Evolutionary conservation across 2,113 vertebrate genomes (phyloP), one percentile per base, ranked within the genome.

Genomic region (Gymnobelideus leadbeateri): DNA sequence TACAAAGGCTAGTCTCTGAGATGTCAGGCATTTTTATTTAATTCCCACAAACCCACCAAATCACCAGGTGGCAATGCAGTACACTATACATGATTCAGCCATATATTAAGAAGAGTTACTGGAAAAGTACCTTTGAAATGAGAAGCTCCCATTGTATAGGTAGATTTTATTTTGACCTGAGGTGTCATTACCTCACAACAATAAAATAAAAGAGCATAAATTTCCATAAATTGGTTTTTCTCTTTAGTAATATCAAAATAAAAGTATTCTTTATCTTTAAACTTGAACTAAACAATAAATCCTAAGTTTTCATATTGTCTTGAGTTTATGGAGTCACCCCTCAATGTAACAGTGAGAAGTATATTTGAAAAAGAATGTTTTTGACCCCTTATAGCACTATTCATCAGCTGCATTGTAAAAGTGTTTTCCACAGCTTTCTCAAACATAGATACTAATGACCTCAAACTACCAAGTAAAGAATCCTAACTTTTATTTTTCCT

Each of bases 401-500:
- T 49, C 90, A 94, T 94, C 91, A 95, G 89, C 89, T 94, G 93
- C 51, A 97, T 96, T 96, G 94, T 51, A 51, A 31, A 21, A 50
- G 47, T 12, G 19, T 55, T 94, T 95, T 77, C 91, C 91, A 50
- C 21, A 84, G 89, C 89, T 92, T 92, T 49, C 28, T 92, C 89
- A 95, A 94, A 92, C 77, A n/a, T 91, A 92, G 90, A 68, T 51
- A 92, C 92, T 57, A 89, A 84, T 23, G 84, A 94, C 91, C 61
- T 0, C 3, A 94, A 95, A 55, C 28, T 61, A 89, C 47, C 55
- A 92, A 90, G 53, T 95, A 57, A 94, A 94, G 95, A 93, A 95
- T 97, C 93, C 91, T 97, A 96, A 97, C 92, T 97, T 97, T 97
- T 97, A 91, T 96, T 96, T 96, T 95, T 92, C 61, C 95, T 98